Evolutionary conservation across 1,140 invertebrate species (phyloP).

Genomic region (Drosophila suzukii): DNA sequence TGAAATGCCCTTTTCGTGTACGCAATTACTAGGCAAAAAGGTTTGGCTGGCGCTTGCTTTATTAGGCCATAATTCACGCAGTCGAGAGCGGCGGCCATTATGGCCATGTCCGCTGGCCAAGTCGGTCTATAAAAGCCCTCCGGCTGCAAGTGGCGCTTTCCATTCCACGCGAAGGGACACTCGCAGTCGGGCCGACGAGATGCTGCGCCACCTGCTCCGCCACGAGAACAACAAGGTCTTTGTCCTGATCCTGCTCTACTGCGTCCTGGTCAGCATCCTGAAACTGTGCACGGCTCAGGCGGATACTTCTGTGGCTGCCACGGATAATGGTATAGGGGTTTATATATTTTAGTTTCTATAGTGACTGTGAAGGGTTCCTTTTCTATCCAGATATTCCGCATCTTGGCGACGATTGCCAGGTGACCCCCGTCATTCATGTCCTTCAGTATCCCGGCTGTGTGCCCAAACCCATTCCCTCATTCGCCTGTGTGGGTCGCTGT

Average conservation of each 20-base stretch:
- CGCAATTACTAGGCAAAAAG: slow-evolving; percentile 81
- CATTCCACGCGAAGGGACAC: slow-evolving; percentile 49
- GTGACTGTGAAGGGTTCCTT: neutral
- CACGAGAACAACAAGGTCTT: slow-evolving; percentile 67
- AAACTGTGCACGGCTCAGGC: slow-evolving; percentile 69
- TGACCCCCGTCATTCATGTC: slow-evolving; percentile 96
- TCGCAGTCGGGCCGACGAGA: slow-evolving; percentile 44
- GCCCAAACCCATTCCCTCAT: slow-evolving; percentile 96
- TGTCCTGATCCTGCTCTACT: slow-evolving; percentile 65
- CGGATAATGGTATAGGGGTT: slow-evolving; percentile 56
- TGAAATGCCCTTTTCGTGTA: slow-evolving; percentile 76
- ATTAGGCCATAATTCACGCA: slow-evolving; percentile 74
- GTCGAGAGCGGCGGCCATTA: slow-evolving; percentile 33
- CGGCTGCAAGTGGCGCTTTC: slow-evolving; percentile 37
- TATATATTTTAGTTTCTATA: neutral
- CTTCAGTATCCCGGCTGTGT: slow-evolving; percentile 96
- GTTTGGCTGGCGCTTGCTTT: slow-evolving; percentile 53
- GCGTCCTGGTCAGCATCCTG: slow-evolving; percentile 64
- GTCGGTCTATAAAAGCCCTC: slow-evolving; percentile 54
- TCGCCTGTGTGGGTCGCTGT: slow-evolving; percentile 95
- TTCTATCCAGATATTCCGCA: slow-evolving; percentile 66
- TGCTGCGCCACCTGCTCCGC: slow-evolving; percentile 65
- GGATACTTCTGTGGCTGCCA: slow-evolving; percentile 54
- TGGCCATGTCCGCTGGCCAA: slow-evolving; percentile 17
- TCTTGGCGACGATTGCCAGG: slow-evolving; percentile 92